Evolutionary conservation across 2,797 vertebrate species (phyloP), one percentile per base, ranked within the genome.

Genomic region (Cirrhinus mrigala): DNA sequence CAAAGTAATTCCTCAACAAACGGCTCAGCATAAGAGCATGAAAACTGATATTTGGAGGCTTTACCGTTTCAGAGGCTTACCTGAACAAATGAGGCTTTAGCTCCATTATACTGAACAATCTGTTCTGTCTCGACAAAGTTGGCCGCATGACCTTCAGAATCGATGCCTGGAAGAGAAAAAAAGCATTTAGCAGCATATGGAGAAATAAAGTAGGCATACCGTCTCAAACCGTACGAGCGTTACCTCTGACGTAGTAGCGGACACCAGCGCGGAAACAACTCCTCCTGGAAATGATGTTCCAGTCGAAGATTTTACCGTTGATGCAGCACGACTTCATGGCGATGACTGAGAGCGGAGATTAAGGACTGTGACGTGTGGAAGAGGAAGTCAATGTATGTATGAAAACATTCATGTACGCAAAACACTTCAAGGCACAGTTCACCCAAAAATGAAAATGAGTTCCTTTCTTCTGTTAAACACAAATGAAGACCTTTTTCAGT

Each of bases 121-220:
- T 99, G 98, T 24, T 99, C 98, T 0, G 98, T 99, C 89, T 99
- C 98, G 74, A 99, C 96, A 87, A 98, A 99, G 92, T 99, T 99
- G 7, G 98, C 98, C 75, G 97, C 97, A 0, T 99, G 98, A n/a
- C 98, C 98, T 91, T 99, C 97, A 16, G 97, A 97, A 91, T 99
- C 98, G 56, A 99, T 98, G 85, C 98, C 98, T 99, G 6, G 76
- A 15, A 87, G 2, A 84, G 44, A 69, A 6, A 58, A 83, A 20
- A 71, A 2, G 66, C 10, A 75, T 74, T 89, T 27, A 68, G 22
- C 12, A 52, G 48, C 27, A 8, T 46, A 75, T 4, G 33, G 29
- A n/a, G 7, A 1, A 50, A 24, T n/a, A 46, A 48, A 16, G 9
- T 16, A 16, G 18, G 9, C 20, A 20, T 9, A 46, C 5, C 1